These are phyloP conservation scores for Podargus strigoides DNA, from an alignment of 2,797 vertebrate species.

Conservation along the genomic window DNA sequence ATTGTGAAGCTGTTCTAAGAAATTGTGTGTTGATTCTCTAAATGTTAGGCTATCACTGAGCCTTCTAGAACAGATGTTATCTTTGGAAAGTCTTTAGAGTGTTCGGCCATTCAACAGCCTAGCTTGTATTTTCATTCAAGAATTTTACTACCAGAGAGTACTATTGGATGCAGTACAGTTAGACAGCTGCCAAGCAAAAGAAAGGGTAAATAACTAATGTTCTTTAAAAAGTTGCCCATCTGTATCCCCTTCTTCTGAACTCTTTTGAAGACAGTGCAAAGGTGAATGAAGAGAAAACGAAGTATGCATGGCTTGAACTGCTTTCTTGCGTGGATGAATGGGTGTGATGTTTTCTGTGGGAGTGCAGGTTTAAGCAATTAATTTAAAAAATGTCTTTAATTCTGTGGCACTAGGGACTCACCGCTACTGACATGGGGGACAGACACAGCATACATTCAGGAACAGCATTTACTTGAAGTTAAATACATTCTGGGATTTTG, in stretches of 20 bases:
- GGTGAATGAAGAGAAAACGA: neutral
- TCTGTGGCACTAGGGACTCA: neutral
- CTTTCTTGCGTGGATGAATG: neutral
- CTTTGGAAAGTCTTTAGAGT: conserved; percentile 1
- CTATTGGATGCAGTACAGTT: neutral
- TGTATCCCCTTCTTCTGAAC: neutral
- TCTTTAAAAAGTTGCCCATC: neutral
- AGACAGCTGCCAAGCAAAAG: neutral
- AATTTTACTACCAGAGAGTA: neutral
- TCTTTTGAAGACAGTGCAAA: neutral
- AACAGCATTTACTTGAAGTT: neutral
- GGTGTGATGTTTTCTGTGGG: neutral
- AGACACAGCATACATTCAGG: neutral
- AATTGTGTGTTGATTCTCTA: neutral
- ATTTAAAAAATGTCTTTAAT: neutral
- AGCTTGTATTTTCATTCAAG: neutral
- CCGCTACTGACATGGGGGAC: neutral
- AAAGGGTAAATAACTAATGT: neutral
- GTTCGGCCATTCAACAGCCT: neutral
- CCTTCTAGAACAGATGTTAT: neutral
- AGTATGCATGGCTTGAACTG: neutral
- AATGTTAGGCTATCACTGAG: neutral
- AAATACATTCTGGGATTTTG: neutral
- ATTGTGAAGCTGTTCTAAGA: neutral
- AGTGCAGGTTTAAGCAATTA: neutral